Percentiles rank a stretch among this genome's conserved stretches.
These are phyloP conservation scores for Drosophila engyochracea DNA, from an alignment of 2,888 invertebrate genomes.

Conservation along the genomic window DNA sequence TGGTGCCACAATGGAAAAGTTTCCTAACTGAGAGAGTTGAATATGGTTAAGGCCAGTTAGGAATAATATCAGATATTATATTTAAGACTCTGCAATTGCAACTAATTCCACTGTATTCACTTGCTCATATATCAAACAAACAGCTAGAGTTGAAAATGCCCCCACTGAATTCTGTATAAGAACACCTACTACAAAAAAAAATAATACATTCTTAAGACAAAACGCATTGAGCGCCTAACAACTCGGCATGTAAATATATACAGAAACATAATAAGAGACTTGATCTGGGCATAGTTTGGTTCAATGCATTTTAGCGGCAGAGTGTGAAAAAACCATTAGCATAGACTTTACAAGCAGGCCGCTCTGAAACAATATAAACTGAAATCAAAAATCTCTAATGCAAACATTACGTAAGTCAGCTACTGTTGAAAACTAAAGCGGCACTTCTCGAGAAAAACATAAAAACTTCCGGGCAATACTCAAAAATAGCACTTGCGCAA, in stretches of 20 bases:
- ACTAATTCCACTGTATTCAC: constrained; percentile 13
- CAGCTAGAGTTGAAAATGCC: constrained; percentile 21
- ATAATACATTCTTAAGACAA: constrained; percentile 42
- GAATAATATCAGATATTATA: background rate
- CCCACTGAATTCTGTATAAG: constrained; percentile 51
- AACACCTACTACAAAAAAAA: constrained; percentile 45
- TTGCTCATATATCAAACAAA: constrained; percentile 43
- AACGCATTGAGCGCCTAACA: constrained; percentile 36
- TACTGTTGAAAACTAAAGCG: constrained; percentile 58
- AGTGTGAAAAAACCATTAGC: constrained; percentile 75
- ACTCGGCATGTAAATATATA: constrained; percentile 46
- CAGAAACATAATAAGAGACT: constrained; percentile 22
- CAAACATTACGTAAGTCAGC: constrained; percentile 74
- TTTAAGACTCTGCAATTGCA: background rate
- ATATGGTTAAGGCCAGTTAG: background rate
- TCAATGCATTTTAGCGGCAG: constrained; percentile 71
- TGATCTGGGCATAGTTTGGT: constrained; percentile 13
- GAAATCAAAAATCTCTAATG: constrained; percentile 69
- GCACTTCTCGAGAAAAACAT: constrained; percentile 63
- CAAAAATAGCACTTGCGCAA: constrained; percentile 47
- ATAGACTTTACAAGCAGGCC: constrained; percentile 34
- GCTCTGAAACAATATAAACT: constrained; percentile 52
- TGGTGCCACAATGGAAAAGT: background rate
- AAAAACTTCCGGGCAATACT: constrained; percentile 64
- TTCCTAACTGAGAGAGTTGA: background rate